Conservation (phyloP, 1,140 invertebrate genomes). For the Pogonus chalceus region DNA sequence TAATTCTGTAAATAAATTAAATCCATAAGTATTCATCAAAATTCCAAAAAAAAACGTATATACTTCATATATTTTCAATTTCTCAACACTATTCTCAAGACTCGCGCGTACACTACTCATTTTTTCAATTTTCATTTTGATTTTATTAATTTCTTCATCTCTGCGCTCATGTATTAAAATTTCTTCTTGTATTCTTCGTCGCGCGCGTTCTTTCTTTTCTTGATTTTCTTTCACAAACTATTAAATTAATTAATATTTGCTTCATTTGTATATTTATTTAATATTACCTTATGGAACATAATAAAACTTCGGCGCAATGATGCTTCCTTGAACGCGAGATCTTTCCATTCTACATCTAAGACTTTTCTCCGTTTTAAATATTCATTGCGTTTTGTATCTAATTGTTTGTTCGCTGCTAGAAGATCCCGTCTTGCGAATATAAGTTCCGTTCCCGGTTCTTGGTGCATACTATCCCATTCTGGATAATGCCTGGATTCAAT, state of each 20-base stretch:
- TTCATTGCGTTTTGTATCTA: slow-evolving; percentile 26
- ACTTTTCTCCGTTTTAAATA: slow-evolving; percentile 17
- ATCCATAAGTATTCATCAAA: not conserved
- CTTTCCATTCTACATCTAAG: slow-evolving; percentile 29
- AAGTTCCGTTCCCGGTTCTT: slow-evolving; percentile 28
- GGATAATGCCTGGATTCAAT: slow-evolving; percentile 28
- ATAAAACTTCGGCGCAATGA: slow-evolving; percentile 29
- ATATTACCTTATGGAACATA: slow-evolving; percentile 25
- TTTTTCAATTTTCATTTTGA: slow-evolving; percentile 19
- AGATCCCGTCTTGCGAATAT: slow-evolving; percentile 27
- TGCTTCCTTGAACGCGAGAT: slow-evolving; percentile 26
- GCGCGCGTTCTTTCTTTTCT: slow-evolving; percentile 32
- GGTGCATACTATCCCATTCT: slow-evolving; percentile 30
- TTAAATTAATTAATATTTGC: not conserved
- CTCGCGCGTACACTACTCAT: slow-evolving; percentile 23
- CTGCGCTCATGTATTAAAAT: not conserved
- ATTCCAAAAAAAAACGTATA: not conserved
- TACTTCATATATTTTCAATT: slow-evolving; percentile 31
- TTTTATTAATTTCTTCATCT: slow-evolving; percentile 1
- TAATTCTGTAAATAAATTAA: slow-evolving; percentile 16
- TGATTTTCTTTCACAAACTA: slow-evolving; percentile 33
- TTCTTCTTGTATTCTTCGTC: slow-evolving; percentile 27
- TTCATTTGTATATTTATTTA: not conserved
- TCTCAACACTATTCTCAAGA: slow-evolving; percentile 27
- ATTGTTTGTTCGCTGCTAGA: slow-evolving; percentile 17